Conservation (phyloP, 1,140 invertebrate genomes). For the Bilobella aurantiaca region DNA sequence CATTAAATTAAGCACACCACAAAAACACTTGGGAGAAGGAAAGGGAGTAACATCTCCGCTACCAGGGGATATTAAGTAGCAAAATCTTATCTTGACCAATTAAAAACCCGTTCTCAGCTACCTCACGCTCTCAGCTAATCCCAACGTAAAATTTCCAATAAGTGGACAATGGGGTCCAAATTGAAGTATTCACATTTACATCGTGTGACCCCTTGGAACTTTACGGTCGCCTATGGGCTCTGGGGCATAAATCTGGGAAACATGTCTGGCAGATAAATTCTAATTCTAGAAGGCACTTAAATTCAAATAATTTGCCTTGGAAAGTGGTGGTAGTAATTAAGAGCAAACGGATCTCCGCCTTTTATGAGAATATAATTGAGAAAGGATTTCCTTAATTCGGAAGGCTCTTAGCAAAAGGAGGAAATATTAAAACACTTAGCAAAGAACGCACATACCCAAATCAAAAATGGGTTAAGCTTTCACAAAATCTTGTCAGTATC, state of each 20-base stretch:
- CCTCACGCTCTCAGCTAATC: no score
- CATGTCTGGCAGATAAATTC: neutral
- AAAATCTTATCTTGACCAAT: neutral
- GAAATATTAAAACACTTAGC: neutral
- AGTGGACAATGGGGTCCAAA: no score
- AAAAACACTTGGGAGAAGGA: neutral
- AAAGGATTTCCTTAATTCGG: conserved; percentile 8
- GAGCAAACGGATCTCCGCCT: conserved; percentile 18
- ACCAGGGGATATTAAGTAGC: neutral
- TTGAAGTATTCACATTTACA: no score
- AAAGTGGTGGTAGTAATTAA: conserved; percentile 2
- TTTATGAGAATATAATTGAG: conserved; percentile 33
- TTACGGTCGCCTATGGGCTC: no score
- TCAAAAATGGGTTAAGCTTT: no score
- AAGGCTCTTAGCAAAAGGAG: no score
- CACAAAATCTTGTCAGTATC: no score
- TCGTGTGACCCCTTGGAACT: no score
- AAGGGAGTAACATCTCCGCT: no score
- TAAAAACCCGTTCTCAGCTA: no score
- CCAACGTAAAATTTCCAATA: no score
- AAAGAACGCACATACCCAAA: no score
- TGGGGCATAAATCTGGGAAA: neutral
- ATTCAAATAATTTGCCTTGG: neutral
- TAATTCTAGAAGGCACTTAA: neutral
- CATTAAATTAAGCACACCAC: conserved; percentile 2